Percentiles rank a stretch among this genome's conserved stretches.
Evolutionary conservation across 35 echinoderm and acorn worm genomes (phyloP).

Genomic region (Ptychodera flava): DNA sequence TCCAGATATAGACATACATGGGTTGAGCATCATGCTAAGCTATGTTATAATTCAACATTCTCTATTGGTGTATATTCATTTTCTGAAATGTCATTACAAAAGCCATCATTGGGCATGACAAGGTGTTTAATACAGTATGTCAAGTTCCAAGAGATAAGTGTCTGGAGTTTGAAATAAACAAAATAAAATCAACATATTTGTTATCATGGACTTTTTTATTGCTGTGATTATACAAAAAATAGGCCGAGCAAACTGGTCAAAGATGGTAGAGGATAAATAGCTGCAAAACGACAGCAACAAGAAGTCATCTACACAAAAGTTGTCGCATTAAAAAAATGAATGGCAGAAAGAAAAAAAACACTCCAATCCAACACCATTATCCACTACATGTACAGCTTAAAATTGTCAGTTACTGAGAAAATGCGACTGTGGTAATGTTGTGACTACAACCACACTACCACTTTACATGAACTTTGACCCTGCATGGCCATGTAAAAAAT

Average conservation of each 20-base stretch:
- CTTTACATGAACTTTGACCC: background rate
- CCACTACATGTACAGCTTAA: background rate
- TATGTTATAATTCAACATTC: no score
- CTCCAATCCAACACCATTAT: background rate
- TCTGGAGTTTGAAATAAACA: no score
- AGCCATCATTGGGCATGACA: no score
- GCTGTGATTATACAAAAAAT: background rate
- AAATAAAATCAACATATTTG: no score
- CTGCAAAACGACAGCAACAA: background rate
- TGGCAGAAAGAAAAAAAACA: background rate
- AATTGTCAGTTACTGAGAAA: background rate
- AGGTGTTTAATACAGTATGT: no score
- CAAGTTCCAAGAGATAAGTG: no score
- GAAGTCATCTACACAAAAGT: background rate
- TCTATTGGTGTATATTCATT: no score
- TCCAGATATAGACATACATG: no score
- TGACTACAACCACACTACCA: background rate
- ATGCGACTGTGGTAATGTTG: background rate
- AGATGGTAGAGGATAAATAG: background rate
- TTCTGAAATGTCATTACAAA: no score
- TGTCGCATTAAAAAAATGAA: background rate
- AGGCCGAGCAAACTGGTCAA: background rate
- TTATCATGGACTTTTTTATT: constrained; percentile 2
- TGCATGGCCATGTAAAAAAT: background rate
- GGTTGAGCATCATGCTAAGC: no score